These are phyloP conservation scores for Drosophila setosimentum DNA, from an alignment of 2,888 invertebrate species.

Conservation along the genomic window DNA sequence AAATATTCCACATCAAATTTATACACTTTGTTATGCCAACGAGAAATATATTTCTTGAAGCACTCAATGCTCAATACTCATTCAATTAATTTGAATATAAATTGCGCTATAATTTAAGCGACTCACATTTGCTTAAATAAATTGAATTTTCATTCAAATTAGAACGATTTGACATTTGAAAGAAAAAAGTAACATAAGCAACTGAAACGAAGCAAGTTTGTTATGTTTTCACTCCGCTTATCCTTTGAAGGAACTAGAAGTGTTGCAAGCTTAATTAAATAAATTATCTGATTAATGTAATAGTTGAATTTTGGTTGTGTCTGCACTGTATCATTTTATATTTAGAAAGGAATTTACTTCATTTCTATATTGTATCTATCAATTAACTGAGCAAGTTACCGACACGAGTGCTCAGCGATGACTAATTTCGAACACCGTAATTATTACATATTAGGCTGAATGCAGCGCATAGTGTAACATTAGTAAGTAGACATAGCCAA, in stretches of 20 bases:
- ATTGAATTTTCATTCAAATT: background rate
- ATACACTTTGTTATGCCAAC: background rate
- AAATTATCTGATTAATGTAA: no score
- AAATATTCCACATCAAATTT: slow-evolving; percentile 11
- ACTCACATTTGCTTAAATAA: background rate
- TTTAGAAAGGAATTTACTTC: background rate
- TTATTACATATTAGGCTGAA: background rate
- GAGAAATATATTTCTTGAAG: slow-evolving; percentile 1
- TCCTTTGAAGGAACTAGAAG: background rate
- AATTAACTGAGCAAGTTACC: slow-evolving; percentile 21
- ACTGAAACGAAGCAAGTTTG: background rate
- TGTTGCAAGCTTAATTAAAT: background rate
- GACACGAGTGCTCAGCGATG: background rate
- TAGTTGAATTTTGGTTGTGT: background rate
- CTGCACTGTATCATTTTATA: background rate
- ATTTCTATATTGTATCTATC: slow-evolving; percentile 3
- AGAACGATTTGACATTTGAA: background rate
- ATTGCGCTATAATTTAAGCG: background rate
- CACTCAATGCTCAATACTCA: slow-evolving; percentile 30
- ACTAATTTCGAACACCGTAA: slow-evolving; percentile 12
- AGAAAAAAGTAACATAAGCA: background rate
- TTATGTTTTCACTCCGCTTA: background rate
- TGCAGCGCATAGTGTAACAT: background rate
- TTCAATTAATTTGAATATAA: background rate
- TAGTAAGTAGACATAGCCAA: background rate